These are phyloP conservation scores for Ceramica pisi DNA, from an alignment of 2,888 invertebrate genomes.

Conservation along the genomic window DNA sequence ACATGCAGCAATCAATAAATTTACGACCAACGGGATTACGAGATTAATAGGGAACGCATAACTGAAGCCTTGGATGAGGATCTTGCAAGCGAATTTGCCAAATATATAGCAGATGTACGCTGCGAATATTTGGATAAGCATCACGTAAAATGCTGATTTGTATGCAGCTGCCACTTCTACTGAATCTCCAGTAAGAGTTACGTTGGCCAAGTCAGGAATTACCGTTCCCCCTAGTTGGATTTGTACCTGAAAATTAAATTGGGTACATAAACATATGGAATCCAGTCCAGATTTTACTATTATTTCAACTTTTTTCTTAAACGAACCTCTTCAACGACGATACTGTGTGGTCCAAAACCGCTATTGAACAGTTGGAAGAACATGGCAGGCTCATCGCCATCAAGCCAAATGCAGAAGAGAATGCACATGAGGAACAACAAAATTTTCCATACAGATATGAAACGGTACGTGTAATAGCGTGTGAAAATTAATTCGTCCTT, in stretches of 20 bases:
- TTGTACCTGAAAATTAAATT: conserved; percentile 89
- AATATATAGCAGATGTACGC: conserved; percentile 97
- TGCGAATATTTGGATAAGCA: conserved; percentile 95
- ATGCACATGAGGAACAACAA: conserved; percentile 94
- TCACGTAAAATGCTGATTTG: conserved; percentile 94
- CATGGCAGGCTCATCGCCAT: conserved; percentile 94
- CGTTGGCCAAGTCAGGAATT: conserved; percentile 94
- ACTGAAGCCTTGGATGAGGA: conserved; percentile 98
- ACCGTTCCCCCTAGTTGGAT: conserved; percentile 91
- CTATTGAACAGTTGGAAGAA: conserved; percentile 94
- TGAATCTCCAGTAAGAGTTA: conserved; percentile 94
- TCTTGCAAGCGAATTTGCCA: conserved; percentile 99
- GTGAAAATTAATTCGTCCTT: conserved; percentile 95
- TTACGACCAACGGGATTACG: conserved; percentile 97
- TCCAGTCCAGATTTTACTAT: not conserved
- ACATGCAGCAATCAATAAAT: conserved; percentile 96
- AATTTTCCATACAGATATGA: conserved; percentile 98
- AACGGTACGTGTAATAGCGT: conserved; percentile 97
- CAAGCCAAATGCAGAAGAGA: conserved; percentile 93
- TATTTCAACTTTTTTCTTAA: not conserved
- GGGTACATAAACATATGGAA: not conserved
- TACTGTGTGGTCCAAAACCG: conserved; percentile 95
- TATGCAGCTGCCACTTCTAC: conserved; percentile 93
- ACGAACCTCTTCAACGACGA: conserved; percentile 93
- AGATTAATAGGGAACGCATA: conserved; percentile 99